Evolutionary conservation across 2,113 vertebrate species (phyloP).

Genomic region (Salvelinus namaycush): DNA sequence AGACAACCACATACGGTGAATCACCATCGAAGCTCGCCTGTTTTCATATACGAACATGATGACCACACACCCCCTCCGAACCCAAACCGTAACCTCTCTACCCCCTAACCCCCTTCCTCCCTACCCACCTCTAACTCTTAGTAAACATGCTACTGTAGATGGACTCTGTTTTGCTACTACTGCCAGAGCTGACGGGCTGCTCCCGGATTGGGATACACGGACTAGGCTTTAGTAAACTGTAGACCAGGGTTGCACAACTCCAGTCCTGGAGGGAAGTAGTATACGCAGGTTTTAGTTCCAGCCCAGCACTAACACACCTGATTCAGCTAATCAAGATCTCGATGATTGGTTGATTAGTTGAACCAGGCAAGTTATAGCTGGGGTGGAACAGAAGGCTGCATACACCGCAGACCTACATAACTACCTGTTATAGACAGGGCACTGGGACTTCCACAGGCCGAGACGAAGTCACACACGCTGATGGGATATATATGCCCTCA

Average conservation of each 20-base stretch:
- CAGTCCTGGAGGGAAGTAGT: no score
- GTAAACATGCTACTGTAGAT: conserved; percentile 69
- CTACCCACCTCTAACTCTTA: conserved; percentile 29
- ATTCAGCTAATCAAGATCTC: conserved; percentile 11
- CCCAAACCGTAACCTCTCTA: conserved; percentile 36
- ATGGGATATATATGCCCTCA: conserved; percentile 38
- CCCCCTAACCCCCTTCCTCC: neutral
- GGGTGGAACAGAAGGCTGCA: no score
- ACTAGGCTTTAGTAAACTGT: conserved; percentile 46
- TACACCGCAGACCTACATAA: no score
- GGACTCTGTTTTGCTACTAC: conserved; percentile 55
- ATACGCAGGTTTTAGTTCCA: no score
- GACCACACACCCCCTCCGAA: neutral
- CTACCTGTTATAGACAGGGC: conserved; percentile 27
- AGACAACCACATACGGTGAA: conserved; percentile 43
- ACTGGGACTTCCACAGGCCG: conserved; percentile 53
- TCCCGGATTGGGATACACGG: conserved; percentile 50
- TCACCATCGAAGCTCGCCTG: conserved; percentile 2
- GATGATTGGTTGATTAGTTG: neutral
- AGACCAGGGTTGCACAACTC: no score
- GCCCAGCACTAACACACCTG: no score
- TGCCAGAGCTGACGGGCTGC: conserved; percentile 61
- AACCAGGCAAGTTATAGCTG: neutral
- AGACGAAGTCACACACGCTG: conserved; percentile 26
- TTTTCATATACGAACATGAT: conserved; percentile 27